phyloP scores from a whole-genome alignment of 1,140 invertebrate species.

The Drosophila serrata region DNA sequence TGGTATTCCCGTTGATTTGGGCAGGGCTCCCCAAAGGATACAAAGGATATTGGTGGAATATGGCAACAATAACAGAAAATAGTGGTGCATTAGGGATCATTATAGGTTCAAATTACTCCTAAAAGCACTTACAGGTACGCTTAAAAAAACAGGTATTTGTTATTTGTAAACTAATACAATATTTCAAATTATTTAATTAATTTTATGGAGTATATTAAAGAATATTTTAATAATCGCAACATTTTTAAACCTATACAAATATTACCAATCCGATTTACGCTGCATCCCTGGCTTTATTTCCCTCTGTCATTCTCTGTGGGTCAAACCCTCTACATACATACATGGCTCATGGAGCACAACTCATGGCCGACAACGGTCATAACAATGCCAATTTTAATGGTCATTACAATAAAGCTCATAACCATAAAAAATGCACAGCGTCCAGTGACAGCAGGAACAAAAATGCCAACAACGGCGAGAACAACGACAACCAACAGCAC shows the following conservation, averaged over 20 bases:
- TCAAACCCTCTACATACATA: conserved; percentile 41
- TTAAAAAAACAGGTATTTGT: too few relatives aligned
- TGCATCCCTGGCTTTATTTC: conserved; percentile 28
- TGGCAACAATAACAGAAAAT: not conserved
- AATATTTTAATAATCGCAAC: too few relatives aligned
- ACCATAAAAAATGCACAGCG: conserved; percentile 72
- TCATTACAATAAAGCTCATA: conserved; percentile 75
- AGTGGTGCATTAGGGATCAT: not conserved
- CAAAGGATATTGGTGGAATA: not conserved
- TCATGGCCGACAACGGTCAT: conserved; percentile 50
- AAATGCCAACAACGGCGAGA: conserved; percentile 23
- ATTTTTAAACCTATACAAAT: not conserved
- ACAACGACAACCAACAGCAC: conserved; percentile 6
- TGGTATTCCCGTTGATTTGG: conserved; percentile 16
- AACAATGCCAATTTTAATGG: conserved; percentile 84
- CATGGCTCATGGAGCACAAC: too few relatives aligned
- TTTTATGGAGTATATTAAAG: not conserved
- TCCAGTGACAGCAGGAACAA: conserved; percentile 29
- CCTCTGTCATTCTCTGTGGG: conserved; percentile 49
- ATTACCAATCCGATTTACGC: not conserved
- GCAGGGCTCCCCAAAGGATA: conserved; percentile 21
- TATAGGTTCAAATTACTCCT: not conserved
- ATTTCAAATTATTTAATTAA: too few relatives aligned
- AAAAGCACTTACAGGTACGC: too few relatives aligned
- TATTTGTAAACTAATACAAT: too few relatives aligned